These are phyloP conservation scores for Sebastes cheni DNA, from an alignment of 2,797 vertebrate genomes.

Conservation along the genomic window DNA sequence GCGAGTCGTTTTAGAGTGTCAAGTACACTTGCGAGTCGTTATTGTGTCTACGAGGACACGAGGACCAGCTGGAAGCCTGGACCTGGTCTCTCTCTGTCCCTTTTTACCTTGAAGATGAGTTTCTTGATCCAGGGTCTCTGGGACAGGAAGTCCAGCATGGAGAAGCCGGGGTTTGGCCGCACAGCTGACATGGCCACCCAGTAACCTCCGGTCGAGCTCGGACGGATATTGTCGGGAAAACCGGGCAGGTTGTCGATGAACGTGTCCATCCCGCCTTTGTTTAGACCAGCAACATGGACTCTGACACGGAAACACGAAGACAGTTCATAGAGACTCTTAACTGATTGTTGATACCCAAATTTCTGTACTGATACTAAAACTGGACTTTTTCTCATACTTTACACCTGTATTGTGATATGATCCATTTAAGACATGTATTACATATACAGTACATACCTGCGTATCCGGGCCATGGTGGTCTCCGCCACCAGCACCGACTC, in stretches of 20 bases:
- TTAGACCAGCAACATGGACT: conserved; percentile 94
- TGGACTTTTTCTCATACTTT: too few relatives aligned
- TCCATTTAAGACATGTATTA: too few relatives aligned
- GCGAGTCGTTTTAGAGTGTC: too few relatives aligned
- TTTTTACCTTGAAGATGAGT: conserved; percentile 92
- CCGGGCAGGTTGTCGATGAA: conserved; percentile 96
- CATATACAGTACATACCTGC: conserved; percentile 72
- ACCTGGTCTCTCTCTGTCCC: neutral
- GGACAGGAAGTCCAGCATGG: conserved; percentile 94
- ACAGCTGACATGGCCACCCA: conserved; percentile 92
- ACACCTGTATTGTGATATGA: too few relatives aligned
- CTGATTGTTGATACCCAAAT: neutral
- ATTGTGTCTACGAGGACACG: neutral
- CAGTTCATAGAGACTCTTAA: neutral
- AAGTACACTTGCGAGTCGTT: too few relatives aligned
- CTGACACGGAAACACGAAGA: conserved; percentile 64
- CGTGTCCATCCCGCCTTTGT: conserved; percentile 95
- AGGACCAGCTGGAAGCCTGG: neutral
- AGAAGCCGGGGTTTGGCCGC: conserved; percentile 93
- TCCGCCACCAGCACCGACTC: conserved; percentile 94
- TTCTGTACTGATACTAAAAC: too few relatives aligned
- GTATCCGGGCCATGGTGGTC: conserved; percentile 94
- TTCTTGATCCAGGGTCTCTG: conserved; percentile 94
- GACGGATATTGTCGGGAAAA: conserved; percentile 94
- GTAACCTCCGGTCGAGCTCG: conserved; percentile 93